A percentile compares a stretch with the other conserved stretches of the same genome.
phyloP scores from a whole-genome alignment of 2,113 vertebrate genomes.

The Odocoileus hemionus region DNA sequence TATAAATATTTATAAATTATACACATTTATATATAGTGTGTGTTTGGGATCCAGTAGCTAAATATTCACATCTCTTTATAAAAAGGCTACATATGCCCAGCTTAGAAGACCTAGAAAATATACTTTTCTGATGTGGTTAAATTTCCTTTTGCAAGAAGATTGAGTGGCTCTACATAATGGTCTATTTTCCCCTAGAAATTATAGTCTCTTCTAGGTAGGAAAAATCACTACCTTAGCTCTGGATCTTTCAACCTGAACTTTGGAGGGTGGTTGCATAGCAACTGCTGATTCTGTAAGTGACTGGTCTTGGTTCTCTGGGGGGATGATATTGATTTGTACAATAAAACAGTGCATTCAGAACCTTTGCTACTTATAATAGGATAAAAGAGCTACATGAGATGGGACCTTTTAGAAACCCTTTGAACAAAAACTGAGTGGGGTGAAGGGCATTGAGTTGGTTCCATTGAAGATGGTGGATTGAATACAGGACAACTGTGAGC shows the following conservation, averaged over 20 bases:
- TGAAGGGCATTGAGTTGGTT: not conserved
- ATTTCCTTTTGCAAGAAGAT: constrained; percentile 21
- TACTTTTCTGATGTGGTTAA: constrained; percentile 16
- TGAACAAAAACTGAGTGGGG: not conserved
- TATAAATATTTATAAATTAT: not conserved
- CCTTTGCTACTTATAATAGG: not conserved
- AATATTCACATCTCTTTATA: not conserved
- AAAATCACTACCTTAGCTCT: constrained; percentile 26
- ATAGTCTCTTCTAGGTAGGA: constrained; percentile 35
- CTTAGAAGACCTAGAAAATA: not conserved
- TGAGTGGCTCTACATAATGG: not conserved
- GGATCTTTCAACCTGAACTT: constrained; percentile 33
- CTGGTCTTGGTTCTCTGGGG: constrained; percentile 30
- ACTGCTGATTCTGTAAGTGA: constrained; percentile 48
- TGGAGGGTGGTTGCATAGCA: constrained; percentile 49
- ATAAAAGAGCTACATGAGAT: not conserved
- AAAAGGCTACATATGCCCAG: not conserved
- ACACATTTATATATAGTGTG: not conserved
- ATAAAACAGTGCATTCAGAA: constrained; percentile 27
- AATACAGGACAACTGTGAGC: not conserved
- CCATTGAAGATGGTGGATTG: not conserved
- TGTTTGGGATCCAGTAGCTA: constrained; percentile 14
- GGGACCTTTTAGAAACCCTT: not conserved
- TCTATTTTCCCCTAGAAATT: not conserved
- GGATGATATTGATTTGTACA: constrained; percentile 45